phyloP scores from a whole-genome alignment of 23 tunicate genomes.

The Oikopleura vanhoeffeni region DNA sequence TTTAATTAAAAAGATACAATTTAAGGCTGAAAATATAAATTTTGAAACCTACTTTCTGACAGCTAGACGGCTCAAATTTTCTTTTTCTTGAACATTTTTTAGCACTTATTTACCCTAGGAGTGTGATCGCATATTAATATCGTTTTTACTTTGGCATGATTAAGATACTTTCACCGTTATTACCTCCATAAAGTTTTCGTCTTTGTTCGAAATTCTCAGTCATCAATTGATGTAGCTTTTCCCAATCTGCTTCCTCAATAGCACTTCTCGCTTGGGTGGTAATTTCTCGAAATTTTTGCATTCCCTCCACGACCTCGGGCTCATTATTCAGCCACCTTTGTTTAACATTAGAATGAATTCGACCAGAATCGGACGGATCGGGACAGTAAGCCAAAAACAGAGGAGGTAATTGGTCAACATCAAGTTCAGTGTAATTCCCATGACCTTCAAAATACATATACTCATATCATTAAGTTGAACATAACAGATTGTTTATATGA shows the following conservation, averaged over 20 bases:
- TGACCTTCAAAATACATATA: no score
- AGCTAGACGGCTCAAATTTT: no score
- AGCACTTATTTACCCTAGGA: no score
- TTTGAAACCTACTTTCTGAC: no score
- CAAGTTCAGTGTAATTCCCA: constrained; percentile 38
- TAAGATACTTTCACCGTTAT: no score
- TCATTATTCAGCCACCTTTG: constrained; percentile 51
- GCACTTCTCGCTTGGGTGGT: constrained; percentile 17
- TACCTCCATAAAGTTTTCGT: constrained; percentile 32
- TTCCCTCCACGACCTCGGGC: constrained; percentile 31
- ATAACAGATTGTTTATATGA: no score
- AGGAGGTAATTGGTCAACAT: constrained; percentile 25
- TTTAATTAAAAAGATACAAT: no score
- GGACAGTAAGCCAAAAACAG: constrained; percentile 48
- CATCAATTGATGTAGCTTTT: constrained; percentile 27
- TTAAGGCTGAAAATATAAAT: no score
- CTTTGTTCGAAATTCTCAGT: constrained; percentile 47
- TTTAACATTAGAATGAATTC: constrained; percentile 44
- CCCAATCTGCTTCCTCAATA: constrained; percentile 37
- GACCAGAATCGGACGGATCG: constrained; percentile 75
- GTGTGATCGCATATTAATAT: no score
- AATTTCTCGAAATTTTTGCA: constrained; percentile 24
- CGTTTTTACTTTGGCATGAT: no score
- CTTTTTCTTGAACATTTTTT: no score
- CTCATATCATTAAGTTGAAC: no score